Percentiles rank a stretch among this genome's conserved stretches.
Conservation (phyloP, 2,797 vertebrate genomes). For the Ara ararauna region DNA sequence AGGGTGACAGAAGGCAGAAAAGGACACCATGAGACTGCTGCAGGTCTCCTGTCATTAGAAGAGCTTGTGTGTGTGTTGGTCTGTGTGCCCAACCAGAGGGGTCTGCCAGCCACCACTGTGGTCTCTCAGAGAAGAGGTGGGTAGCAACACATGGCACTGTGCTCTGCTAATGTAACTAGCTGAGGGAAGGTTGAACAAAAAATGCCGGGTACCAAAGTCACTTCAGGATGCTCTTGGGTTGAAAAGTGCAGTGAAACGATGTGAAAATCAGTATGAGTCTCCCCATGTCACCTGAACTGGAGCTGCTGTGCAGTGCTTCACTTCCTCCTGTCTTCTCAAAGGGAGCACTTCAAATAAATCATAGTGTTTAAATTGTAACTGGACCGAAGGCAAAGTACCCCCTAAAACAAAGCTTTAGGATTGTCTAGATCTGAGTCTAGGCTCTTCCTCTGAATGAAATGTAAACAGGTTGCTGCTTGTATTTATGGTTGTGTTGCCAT, state of each 20-base stretch:
- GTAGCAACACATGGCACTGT: fast-evolving
- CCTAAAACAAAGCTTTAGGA: neutral
- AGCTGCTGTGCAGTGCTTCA: fast-evolving
- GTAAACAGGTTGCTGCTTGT: neutral
- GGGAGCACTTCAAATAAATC: neutral
- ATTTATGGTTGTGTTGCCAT: neutral
- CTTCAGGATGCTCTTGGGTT: neutral
- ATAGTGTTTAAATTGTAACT: neutral
- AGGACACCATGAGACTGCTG: neutral
- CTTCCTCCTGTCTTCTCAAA: neutral
- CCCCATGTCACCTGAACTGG: fast-evolving
- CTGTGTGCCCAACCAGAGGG: fast-evolving
- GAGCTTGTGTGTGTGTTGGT: neutral
- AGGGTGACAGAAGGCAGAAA: fast-evolving
- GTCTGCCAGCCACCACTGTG: neutral
- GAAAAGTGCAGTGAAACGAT: neutral
- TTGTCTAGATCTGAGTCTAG: neutral
- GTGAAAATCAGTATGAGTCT: neutral
- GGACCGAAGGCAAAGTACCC: neutral
- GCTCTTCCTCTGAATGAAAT: neutral
- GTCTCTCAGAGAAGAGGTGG: fast-evolving
- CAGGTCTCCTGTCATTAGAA: neutral
- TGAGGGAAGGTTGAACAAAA: neutral
- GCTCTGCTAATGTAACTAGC: neutral
- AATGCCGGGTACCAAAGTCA: neutral